phyloP scores from a whole-genome alignment of 2,113 vertebrate species.

The Poeciliopsis turrubarensis region DNA sequence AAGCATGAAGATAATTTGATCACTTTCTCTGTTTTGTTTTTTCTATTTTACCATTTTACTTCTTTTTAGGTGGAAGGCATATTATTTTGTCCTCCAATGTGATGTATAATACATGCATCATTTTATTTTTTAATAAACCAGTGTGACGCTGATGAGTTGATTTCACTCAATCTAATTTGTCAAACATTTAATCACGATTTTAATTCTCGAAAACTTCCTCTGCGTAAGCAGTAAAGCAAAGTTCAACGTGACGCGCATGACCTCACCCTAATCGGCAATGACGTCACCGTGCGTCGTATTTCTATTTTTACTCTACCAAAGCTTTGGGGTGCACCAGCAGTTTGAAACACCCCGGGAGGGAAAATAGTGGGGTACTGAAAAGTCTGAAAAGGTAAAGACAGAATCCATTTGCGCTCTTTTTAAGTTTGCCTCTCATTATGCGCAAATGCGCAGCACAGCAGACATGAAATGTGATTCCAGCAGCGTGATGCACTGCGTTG shows the following conservation, averaged over 20 bases:
- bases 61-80: too few relatives aligned
- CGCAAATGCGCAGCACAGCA: conserved; percentile 72
- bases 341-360: conserved; percentile 1
- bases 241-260: conserved; percentile 53
- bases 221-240: not conserved
- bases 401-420: conserved; percentile 7
- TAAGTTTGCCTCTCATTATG: conserved; percentile 47
- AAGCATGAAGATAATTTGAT: too few relatives aligned
- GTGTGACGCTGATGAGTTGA: not conserved
- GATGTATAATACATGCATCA: too few relatives aligned
- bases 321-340: conserved; percentile 30
- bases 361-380: conserved; percentile 1
- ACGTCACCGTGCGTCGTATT: conserved; percentile 61
- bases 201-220: not conserved
- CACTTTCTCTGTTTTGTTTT: too few relatives aligned
- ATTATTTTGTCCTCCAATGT: too few relatives aligned
- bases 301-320: conserved; percentile 67
- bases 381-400: conserved; percentile 10
- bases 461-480: conserved; percentile 23
- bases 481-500: conserved; percentile 22
- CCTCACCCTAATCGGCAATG: conserved; percentile 52
- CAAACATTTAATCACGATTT: not conserved
- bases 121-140: not conserved
- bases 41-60: too few relatives aligned
- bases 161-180: not conserved